phyloP scores from a whole-genome alignment of 92 coral and sea anemone species.

The Heliopora coerulea region DNA sequence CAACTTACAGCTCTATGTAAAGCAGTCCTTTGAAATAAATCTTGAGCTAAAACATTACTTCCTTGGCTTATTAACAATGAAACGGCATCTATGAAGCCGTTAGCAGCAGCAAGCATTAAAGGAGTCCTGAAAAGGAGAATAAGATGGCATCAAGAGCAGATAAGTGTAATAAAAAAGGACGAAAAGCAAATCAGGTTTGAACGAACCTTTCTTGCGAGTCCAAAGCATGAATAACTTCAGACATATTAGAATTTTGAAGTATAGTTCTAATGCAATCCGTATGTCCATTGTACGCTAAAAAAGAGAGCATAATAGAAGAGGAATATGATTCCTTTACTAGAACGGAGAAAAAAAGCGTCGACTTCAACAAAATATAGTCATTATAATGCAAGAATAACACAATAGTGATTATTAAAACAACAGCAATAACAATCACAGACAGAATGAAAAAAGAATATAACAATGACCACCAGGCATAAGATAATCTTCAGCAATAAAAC shows the following conservation, averaged over 20 bases:
- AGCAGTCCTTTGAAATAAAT: conserved; percentile 77
- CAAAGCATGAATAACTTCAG: conserved; percentile 63
- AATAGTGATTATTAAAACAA: too few species aligned
- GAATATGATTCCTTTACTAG: too few species aligned
- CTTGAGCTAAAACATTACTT: conserved; percentile 75
- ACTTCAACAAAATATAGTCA: too few species aligned
- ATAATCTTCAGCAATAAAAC: too few species aligned
- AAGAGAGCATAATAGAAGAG: background rate
- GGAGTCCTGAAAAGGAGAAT: conserved; percentile 66
- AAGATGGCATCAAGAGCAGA: background rate
- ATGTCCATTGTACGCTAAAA: conserved; percentile 90
- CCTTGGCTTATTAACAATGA: conserved; percentile 85
- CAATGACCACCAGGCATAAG: too few species aligned
- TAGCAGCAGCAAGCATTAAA: conserved; percentile 84
- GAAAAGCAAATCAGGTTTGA: background rate
- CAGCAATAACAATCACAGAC: too few species aligned
- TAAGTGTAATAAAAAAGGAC: background rate
- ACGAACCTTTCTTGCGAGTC: conserved; percentile 86
- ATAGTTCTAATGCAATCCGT: conserved; percentile 88
- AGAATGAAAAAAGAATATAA: too few species aligned
- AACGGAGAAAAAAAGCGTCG: too few species aligned
- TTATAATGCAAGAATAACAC: too few species aligned
- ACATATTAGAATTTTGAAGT: conserved; percentile 69
- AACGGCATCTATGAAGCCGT: conserved; percentile 86
- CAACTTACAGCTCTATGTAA: conserved; percentile 93